Conservation (phyloP, 1,140 invertebrate species). For the Neoseiulus cucumeris region DNA sequence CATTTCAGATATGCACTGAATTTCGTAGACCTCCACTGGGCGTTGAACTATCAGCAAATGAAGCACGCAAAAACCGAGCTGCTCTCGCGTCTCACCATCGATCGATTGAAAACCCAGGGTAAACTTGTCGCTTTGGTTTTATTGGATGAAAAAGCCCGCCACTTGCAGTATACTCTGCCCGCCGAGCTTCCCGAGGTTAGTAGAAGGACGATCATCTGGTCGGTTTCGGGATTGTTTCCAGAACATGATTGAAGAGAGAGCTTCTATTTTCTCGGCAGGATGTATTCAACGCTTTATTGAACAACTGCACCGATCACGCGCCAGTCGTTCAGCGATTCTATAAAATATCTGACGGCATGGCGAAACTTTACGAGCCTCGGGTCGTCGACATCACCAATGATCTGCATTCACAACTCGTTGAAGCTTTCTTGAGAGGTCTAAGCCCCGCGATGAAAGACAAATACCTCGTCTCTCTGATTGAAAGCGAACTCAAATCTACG, state of each 20-base stretch:
- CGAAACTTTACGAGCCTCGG: background rate
- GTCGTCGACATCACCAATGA: slow-evolving; percentile 8
- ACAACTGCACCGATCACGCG: background rate
- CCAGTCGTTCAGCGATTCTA: slow-evolving; percentile 1
- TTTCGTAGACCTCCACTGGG: slow-evolving; percentile 3
- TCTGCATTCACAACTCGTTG: background rate
- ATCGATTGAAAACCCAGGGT: background rate
- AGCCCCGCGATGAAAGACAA: slow-evolving; percentile 7
- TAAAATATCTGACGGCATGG: background rate
- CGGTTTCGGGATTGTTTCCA: no score
- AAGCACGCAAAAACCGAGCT: background rate
- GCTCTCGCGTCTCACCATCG: background rate
- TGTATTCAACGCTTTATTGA: background rate
- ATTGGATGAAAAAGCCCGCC: slow-evolving; percentile 1
- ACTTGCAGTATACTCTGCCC: background rate
- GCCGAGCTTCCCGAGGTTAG: slow-evolving; percentile 4
- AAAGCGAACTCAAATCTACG: background rate
- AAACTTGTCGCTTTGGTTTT: background rate
- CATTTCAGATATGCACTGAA: slow-evolving; percentile 7
- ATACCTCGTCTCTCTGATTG: slow-evolving; percentile 5
- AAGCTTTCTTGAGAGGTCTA: background rate
- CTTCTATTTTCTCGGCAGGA: background rate
- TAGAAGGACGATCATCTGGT: background rate
- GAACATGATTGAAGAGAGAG: background rate
- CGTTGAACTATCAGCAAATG: background rate